A percentile compares a stretch with the other conserved stretches of the same genome.
These are phyloP conservation scores for Drosophila merina DNA, from an alignment of 2,888 invertebrate genomes.

Conservation along the genomic window DNA sequence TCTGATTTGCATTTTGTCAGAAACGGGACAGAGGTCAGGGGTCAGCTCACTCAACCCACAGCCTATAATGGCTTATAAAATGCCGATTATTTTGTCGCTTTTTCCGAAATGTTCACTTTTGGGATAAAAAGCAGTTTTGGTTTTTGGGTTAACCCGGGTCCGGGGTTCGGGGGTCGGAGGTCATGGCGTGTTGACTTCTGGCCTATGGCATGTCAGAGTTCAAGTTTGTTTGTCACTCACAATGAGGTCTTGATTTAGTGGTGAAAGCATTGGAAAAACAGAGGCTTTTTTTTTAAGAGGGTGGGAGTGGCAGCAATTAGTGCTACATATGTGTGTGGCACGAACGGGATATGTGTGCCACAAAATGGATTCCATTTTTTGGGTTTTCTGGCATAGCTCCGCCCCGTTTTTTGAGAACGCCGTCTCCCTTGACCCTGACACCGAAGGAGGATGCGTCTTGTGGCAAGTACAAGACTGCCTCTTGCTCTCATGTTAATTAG, in stretches of 20 bases:
- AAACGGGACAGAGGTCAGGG: conserved; percentile 46
- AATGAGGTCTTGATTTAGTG: conserved; percentile 36
- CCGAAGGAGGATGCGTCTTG: neutral
- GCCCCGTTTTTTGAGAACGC: neutral
- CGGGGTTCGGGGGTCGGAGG: conserved; percentile 1
- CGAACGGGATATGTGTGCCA: neutral
- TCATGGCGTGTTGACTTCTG: conserved; percentile 36
- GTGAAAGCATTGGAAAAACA: conserved; percentile 25
- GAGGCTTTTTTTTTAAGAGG: neutral
- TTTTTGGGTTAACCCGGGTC: neutral
- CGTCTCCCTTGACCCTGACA: conserved; percentile 4
- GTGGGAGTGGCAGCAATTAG: conserved; percentile 13
- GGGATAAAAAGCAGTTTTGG: conserved; percentile 57
- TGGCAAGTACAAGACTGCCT: neutral
- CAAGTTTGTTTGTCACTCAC: conserved; percentile 13
- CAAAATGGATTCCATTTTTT: neutral
- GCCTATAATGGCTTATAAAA: conserved; percentile 66
- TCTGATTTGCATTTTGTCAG: conserved; percentile 43
- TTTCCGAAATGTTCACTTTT: conserved; percentile 66
- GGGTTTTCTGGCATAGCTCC: neutral
- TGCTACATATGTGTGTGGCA: neutral
- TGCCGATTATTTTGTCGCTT: conserved; percentile 69
- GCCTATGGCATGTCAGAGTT: conserved; percentile 43
- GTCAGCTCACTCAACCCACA: conserved; percentile 1
- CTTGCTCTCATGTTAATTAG: conserved; percentile 38